These are phyloP conservation scores for Catotricha subobsoleta DNA, from an alignment of 2,888 invertebrate genomes.

Conservation along the genomic window DNA sequence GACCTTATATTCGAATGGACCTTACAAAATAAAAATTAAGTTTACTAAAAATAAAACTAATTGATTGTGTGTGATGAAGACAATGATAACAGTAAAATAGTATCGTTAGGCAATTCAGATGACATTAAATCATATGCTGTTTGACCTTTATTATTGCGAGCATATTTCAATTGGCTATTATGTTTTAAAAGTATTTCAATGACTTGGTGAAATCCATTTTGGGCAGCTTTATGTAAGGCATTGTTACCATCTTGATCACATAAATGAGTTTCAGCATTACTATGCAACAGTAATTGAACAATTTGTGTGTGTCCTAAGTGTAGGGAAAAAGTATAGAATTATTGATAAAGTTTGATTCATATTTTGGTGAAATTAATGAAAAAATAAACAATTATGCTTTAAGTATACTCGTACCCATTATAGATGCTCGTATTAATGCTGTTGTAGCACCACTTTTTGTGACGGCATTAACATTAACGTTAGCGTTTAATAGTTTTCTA, in stretches of 20 bases:
- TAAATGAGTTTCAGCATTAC: slow-evolving; percentile 41
- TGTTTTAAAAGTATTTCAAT: slow-evolving; percentile 28
- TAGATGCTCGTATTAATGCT: slow-evolving; percentile 65
- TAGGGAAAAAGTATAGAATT: not conserved
- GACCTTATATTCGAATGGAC: too few species aligned
- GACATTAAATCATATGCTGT: slow-evolving; percentile 29
- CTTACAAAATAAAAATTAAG: too few species aligned
- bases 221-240: slow-evolving; percentile 56
- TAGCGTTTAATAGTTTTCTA: slow-evolving; percentile 43
- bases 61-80: too few species aligned
- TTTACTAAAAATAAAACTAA: too few species aligned
- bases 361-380: not conserved
- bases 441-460: slow-evolving; percentile 55
- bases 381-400: not conserved
- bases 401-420: slow-evolving; percentile 49
- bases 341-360: not conserved
- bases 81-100: too few species aligned
- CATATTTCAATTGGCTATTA: slow-evolving; percentile 25
- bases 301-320: slow-evolving; percentile 43
- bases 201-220: slow-evolving; percentile 34
- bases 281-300: slow-evolving; percentile 43
- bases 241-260: slow-evolving; percentile 68
- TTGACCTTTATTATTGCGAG: slow-evolving; percentile 30
- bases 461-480: slow-evolving; percentile 52
- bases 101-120: too few species aligned